A percentile compares a stretch with the other conserved stretches of the same genome.
phyloP scores from a whole-genome alignment of 2,797 vertebrate genomes.

The Gouania willdenowi region DNA sequence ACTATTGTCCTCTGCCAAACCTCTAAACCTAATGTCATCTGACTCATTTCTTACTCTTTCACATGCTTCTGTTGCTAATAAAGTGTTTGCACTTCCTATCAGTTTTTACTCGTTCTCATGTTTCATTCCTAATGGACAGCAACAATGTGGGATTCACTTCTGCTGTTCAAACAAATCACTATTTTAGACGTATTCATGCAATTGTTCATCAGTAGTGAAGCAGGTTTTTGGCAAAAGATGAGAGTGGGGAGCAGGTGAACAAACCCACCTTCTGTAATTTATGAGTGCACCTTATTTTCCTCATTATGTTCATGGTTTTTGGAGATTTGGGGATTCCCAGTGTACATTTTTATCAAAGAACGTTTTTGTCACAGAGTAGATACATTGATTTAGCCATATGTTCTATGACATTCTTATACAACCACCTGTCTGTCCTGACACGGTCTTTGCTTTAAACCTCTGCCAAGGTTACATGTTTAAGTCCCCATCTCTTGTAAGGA shows the following conservation, averaged over 20 bases:
- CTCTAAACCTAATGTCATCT: too few relatives aligned
- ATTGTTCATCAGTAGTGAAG: conserved; percentile 22
- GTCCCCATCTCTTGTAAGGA: conserved; percentile 13
- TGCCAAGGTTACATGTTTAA: conserved; percentile 9
- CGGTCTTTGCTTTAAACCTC: background rate
- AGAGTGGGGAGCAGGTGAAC: too few relatives aligned
- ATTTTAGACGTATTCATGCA: conserved; percentile 6
- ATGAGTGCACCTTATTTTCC: conserved; percentile 21
- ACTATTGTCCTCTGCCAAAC: too few relatives aligned
- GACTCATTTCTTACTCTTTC: too few relatives aligned
- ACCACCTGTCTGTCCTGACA: conserved; percentile 12
- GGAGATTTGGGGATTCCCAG: background rate
- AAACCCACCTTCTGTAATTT: too few relatives aligned
- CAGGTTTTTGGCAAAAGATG: conserved; percentile 5
- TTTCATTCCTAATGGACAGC: conserved; percentile 36
- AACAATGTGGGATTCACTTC: conserved; percentile 10
- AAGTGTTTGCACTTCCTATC: conserved; percentile 20
- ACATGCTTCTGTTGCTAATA: conserved; percentile 23
- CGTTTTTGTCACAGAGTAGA: too few relatives aligned
- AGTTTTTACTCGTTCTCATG: conserved; percentile 21
- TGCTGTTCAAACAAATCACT: conserved; percentile 18
- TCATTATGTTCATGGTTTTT: conserved; percentile 10
- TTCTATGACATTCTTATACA: conserved; percentile 12
- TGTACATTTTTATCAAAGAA: too few relatives aligned
- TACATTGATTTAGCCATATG: conserved; percentile 2